Percentiles rank a stretch among this genome's conserved stretches.
Conservation (phyloP, 2,797 vertebrate genomes). For the Gymnothorax javanicus region DNA sequence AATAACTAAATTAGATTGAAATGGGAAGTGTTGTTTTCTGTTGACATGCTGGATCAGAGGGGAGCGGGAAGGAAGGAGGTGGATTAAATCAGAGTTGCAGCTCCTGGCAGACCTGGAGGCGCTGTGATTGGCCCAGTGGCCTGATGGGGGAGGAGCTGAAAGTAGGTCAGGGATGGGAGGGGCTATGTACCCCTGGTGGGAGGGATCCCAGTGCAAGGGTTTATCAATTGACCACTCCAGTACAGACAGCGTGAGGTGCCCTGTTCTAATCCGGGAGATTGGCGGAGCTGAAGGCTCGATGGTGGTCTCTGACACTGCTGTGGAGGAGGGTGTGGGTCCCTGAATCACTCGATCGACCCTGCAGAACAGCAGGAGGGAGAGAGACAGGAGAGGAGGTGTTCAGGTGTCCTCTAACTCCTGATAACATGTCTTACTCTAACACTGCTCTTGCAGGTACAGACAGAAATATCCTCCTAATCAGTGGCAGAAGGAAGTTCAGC, state of each 20-base stretch:
- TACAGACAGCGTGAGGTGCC: neutral
- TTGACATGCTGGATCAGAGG: constrained; percentile 5
- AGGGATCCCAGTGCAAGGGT: neutral
- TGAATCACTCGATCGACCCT: neutral
- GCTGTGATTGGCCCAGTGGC: neutral
- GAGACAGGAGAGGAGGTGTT: neutral
- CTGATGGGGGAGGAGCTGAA: neutral
- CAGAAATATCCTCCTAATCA: too few relatives aligned
- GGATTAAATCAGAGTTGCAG: neutral
- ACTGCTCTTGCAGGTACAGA: neutral
- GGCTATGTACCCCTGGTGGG: neutral
- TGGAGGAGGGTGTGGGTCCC: neutral
- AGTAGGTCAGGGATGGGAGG: neutral
- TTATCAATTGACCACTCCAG: neutral
- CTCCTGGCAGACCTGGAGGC: neutral
- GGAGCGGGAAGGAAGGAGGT: constrained; percentile 10
- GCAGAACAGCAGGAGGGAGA: neutral
- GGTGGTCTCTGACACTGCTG: neutral
- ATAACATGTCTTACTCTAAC: neutral
- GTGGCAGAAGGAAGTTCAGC: too few relatives aligned
- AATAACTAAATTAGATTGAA: neutral
- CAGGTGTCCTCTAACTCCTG: neutral
- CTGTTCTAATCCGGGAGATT: constrained; percentile 6
- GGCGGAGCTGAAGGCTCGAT: neutral
- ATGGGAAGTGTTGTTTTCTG: constrained; percentile 9